Percentiles rank a stretch among this genome's conserved stretches.
phyloP scores from a whole-genome alignment of 64 coral and sea anemone species.

The Dendronephthya gigantea region DNA sequence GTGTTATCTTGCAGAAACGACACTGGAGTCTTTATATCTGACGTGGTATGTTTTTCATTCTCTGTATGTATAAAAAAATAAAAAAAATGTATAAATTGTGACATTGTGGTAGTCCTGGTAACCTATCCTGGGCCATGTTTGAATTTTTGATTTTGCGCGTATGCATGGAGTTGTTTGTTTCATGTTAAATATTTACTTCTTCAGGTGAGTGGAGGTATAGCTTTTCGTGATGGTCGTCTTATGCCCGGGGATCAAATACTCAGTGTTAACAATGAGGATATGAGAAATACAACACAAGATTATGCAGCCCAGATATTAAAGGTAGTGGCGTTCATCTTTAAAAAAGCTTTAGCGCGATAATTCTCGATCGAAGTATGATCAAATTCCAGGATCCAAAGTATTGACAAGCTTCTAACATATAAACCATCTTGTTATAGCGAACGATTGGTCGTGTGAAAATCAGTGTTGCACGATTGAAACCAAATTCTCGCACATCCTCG shows the following conservation, averaged over 20 bases:
- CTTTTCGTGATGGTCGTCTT: conserved; percentile 60
- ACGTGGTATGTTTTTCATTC: conserved; percentile 55
- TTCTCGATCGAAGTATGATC: too few relatives aligned
- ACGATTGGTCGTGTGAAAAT: conserved; percentile 63
- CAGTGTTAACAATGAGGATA: conserved; percentile 82
- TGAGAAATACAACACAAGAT: conserved; percentile 66
- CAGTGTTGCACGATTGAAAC: conserved; percentile 70
- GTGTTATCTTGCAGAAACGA: conserved; percentile 50
- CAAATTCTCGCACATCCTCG: conserved; percentile 40
- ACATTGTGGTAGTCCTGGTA: too few relatives aligned
- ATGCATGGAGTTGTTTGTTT: too few relatives aligned
- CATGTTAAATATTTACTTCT: background rate
- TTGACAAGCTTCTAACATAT: background rate
- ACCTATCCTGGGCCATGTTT: too few relatives aligned
- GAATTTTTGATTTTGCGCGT: too few relatives aligned
- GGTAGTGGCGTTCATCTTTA: conserved; percentile 27
- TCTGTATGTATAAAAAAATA: too few relatives aligned
- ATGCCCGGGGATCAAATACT: conserved; percentile 79
- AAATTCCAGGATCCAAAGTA: too few relatives aligned
- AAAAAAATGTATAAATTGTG: too few relatives aligned
- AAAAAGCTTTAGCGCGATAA: background rate
- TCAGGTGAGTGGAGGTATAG: conserved; percentile 70
- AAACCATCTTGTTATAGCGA: conserved; percentile 37
- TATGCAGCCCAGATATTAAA: conserved; percentile 55
- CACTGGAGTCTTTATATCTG: conserved; percentile 77